A percentile compares a stretch with the other conserved stretches of the same genome.
Evolutionary conservation across 2,888 invertebrate species (phyloP).

Genomic region (Galeruca laticollis): DNA sequence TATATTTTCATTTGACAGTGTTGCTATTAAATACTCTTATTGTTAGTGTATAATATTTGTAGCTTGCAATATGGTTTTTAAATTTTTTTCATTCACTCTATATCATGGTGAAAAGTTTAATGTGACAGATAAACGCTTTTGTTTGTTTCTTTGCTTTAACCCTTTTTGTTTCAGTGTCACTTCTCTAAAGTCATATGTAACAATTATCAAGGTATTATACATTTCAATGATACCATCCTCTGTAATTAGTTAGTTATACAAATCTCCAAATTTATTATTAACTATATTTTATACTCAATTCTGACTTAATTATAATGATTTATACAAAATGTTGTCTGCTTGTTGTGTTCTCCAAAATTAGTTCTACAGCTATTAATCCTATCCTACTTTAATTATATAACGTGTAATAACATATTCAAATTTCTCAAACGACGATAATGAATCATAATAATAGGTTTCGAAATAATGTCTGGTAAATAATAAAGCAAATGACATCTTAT

Average conservation of each 20-base stretch:
- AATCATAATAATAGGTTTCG: background rate
- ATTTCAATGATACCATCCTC: too few species aligned
- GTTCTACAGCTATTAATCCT: background rate
- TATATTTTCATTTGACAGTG: too few species aligned
- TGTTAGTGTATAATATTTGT: too few species aligned
- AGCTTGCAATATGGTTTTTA: too few species aligned
- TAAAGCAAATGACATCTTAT: background rate
- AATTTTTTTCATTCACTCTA: too few species aligned
- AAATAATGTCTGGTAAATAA: background rate
- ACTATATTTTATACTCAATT: background rate
- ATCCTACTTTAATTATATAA: background rate
- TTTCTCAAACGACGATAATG: background rate
- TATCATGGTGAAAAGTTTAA: too few species aligned
- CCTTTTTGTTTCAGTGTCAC: too few species aligned
- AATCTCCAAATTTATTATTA: background rate
- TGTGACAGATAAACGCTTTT: too few species aligned
- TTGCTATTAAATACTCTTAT: too few species aligned
- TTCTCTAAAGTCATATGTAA: too few species aligned
- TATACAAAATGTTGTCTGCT: background rate
- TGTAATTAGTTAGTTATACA: background rate
- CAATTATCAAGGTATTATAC: too few species aligned
- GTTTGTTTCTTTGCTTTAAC: too few species aligned
- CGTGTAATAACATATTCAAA: background rate
- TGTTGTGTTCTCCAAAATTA: background rate
- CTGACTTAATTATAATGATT: background rate